Conservation (phyloP, 2,113 vertebrate genomes). For the Neolamprologus toae region DNA sequence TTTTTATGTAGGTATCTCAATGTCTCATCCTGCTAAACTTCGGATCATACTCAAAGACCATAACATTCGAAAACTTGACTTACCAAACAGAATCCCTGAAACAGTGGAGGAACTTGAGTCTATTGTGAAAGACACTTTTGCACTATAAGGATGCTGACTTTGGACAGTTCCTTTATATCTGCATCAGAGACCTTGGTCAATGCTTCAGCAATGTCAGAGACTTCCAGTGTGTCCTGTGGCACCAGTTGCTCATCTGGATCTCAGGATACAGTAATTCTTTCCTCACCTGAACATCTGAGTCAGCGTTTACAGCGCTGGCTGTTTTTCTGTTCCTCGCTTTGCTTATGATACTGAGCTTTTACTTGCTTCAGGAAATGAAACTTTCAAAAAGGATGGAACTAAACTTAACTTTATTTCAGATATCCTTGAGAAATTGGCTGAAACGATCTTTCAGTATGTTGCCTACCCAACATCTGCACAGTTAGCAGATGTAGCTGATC, state of each 20-base stretch:
- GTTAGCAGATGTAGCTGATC: no score
- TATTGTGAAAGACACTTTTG: neutral
- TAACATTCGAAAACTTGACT: no score
- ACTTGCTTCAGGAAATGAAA: no score
- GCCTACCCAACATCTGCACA: no score
- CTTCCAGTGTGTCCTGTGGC: neutral
- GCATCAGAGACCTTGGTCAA: neutral
- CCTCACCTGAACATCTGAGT: neutral
- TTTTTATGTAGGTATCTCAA: no score
- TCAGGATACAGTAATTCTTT: neutral
- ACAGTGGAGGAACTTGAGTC: no score
- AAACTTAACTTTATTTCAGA: neutral
- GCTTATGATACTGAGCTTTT: no score
- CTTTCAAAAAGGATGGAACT: neutral
- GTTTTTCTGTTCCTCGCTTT: no score
- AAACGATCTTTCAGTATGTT: no score
- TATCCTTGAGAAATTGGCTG: no score
- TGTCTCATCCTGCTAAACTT: no score
- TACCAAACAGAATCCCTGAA: rapidly evolving
- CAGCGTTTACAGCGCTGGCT: neutral
- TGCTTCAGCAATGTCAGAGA: neutral
- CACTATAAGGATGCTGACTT: neutral
- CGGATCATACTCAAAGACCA: no score
- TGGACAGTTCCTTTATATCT: neutral
- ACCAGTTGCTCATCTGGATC: neutral